A percentile compares a stretch with the other conserved stretches of the same genome.
Conservation (phyloP, 1,140 invertebrate species). For the Micrasema minimum region DNA sequence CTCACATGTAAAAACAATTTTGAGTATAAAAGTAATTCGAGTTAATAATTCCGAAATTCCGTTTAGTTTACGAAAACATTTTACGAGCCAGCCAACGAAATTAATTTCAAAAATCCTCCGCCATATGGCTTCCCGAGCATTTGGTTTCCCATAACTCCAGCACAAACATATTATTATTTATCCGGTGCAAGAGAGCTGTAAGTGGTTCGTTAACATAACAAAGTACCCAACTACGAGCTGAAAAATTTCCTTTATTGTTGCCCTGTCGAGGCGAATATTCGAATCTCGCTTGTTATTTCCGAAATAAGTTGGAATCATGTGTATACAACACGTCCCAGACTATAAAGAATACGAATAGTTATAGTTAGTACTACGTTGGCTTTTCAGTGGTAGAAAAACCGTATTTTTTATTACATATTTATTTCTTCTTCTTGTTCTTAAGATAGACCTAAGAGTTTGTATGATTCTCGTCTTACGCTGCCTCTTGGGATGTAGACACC, state of each 20-base stretch:
- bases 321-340: neutral
- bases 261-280: conserved; percentile 31
- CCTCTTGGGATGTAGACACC: too few relatives aligned
- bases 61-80: too few relatives aligned
- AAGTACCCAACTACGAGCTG: conserved; percentile 33
- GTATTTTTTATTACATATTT: too few relatives aligned
- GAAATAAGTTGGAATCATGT: conserved; percentile 43
- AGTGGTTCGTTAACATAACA: conserved; percentile 50
- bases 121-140: neutral
- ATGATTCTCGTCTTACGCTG: too few relatives aligned
- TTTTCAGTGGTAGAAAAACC: too few relatives aligned
- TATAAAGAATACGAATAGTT: too few relatives aligned
- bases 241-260: conserved; percentile 45
- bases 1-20: too few relatives aligned
- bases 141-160: conserved; percentile 7
- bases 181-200: conserved; percentile 7
- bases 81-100: neutral
- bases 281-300: conserved; percentile 41
- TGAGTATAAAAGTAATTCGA: too few relatives aligned
- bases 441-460: too few relatives aligned
- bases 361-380: too few relatives aligned
- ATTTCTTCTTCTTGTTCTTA: too few relatives aligned
- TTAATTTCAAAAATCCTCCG: conserved; percentile 9
- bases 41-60: too few relatives aligned
- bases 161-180: conserved; percentile 2